Evolutionary conservation across 2,888 invertebrate genomes (phyloP).

Genomic region (Pandemis heparana): DNA sequence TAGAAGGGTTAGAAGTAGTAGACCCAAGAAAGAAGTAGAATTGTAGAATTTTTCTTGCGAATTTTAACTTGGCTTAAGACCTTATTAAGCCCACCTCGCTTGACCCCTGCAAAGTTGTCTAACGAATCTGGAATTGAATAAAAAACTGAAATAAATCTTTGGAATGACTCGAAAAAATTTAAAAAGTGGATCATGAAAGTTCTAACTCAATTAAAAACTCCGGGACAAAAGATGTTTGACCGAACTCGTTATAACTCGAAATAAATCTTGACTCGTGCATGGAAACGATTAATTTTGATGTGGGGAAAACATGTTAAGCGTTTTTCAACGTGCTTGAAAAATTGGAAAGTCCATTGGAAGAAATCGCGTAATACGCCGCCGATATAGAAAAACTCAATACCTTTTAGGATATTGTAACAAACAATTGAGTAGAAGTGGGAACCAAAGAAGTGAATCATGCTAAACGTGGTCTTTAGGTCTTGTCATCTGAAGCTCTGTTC

Average conservation of each 20-base stretch:
- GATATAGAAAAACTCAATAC: too few relatives aligned
- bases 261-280: background rate
- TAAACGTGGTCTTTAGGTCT: too few relatives aligned
- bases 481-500: too few relatives aligned
- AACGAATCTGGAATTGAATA: conserved; percentile 6
- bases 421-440: too few relatives aligned
- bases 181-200: conserved; percentile 4
- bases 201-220: background rate
- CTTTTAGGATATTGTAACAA: too few relatives aligned
- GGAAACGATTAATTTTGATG: background rate
- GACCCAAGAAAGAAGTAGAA: too few relatives aligned
- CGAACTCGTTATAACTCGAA: conserved; percentile 16
- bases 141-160: background rate
- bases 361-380: too few relatives aligned
- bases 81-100: background rate
- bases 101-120: background rate
- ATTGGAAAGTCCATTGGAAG: background rate
- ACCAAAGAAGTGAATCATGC: background rate
- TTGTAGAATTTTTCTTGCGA: background rate
- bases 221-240: conserved; percentile 8
- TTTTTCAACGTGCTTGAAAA: background rate
- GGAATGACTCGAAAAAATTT: background rate
- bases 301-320: background rate
- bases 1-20: too few relatives aligned
- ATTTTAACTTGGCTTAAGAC: background rate